Conservation (phyloP, 2,797 vertebrate genomes). For the Bradypus variegatus region DNA sequence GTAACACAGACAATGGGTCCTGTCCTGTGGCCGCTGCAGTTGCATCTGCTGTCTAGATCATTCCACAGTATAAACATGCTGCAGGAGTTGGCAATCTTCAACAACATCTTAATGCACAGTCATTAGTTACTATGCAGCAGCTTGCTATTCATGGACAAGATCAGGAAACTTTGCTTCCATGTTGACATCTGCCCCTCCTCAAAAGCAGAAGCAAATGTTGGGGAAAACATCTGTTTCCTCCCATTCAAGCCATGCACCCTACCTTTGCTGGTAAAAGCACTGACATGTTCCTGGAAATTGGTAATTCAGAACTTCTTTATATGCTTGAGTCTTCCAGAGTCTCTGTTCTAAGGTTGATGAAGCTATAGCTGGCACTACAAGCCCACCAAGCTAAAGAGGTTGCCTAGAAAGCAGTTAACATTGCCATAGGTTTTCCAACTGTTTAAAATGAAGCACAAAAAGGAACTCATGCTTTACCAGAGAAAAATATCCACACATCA, state of each 20-base stretch:
- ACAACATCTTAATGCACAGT: constrained; percentile 88
- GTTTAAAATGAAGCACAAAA: constrained; percentile 72
- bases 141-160: constrained; percentile 89
- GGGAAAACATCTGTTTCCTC: constrained; percentile 93
- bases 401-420: too few relatives aligned
- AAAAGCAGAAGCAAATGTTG: constrained; percentile 97
- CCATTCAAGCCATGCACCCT: constrained; percentile 73
- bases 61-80: constrained; percentile 65
- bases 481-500: too few relatives aligned
- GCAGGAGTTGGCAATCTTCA: constrained; percentile 91
- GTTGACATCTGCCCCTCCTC: constrained; percentile 91
- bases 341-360: constrained; percentile 97
- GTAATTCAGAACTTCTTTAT: constrained; percentile 87
- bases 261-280: constrained; percentile 92
- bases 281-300: constrained; percentile 92
- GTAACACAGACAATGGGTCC: constrained; percentile 72
- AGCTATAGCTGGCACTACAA: constrained; percentile 78
- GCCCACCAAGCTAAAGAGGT: too few relatives aligned
- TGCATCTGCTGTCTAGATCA: constrained; percentile 82
- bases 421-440: constrained; percentile 86
- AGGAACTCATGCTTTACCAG: too few relatives aligned
- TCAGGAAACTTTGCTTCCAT: constrained; percentile 76
- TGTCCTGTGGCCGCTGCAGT: constrained; percentile 80
- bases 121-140: constrained; percentile 73
- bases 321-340: constrained; percentile 85